Base-by-base conservation (phyloP, 2,113 vertebrate genomes). In the Ochotona curzoniae region DNA sequence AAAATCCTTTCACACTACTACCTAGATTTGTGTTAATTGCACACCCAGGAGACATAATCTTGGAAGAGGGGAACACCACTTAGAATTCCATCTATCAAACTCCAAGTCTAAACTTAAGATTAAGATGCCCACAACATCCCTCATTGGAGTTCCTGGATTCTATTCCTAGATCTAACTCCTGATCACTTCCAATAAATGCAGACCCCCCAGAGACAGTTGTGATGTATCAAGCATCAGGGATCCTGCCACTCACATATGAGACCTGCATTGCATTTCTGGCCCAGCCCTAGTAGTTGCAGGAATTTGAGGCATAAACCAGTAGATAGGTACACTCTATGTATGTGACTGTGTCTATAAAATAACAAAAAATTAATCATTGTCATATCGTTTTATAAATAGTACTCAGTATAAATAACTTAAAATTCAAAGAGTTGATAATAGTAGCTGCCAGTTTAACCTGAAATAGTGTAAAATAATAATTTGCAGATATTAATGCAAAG, bases 351-450 rank as follows among this genome's bases (percentile, higher is more conserved):
- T 57, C 54, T 57, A 66, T 30, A 0, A 66, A 66, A n/a, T 6
- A 69, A 32, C 8, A 32, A 69, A 32, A 69, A 69, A n/a, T 51
- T 30, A 93, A 71, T 84, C 75, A 60, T 54, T 71, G 21, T 23
- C 51, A 38, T 5, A n/a, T 8, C 32, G 21, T 83, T 92, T 94
- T 91, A 71, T 47, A 92, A 84, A 81, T 35, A 35, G 25, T 32
- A 17, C 26, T 75, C 26, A 54, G 3, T 80, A 81, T 69, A 63
- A 76, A 79, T 32, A 84, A 38, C 5, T 15, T 35, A 81, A 82
- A 73, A 67, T 51, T 61, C 60, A 73, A 32, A 54, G 80, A 25
- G 15, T 20, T 20, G 26, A 30, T 23, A 17, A 84, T 32, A 17
- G 61, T 80, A 66, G 25, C 57, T 67, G n/a, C 8, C n/a, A 61